Conservation (phyloP, 92 coral and sea anemone species). For the Diadumene lineata region DNA sequence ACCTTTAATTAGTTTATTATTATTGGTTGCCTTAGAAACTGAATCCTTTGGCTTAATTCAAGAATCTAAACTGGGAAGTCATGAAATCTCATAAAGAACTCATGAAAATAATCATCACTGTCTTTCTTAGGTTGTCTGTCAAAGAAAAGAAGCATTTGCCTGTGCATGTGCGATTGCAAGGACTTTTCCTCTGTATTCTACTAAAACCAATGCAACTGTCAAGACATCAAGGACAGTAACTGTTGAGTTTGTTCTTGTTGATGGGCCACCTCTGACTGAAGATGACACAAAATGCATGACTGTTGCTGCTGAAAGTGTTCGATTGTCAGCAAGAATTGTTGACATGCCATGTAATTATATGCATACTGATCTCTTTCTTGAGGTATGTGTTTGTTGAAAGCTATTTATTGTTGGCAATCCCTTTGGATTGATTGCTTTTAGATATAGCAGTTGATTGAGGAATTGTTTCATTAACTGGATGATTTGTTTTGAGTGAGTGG, state of each 20-base stretch:
- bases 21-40: no score
- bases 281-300: constrained; percentile 76
- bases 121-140: constrained; percentile 88
- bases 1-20: no score
- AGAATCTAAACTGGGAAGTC: no score
- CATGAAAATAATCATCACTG: no score
- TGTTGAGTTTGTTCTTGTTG: constrained; percentile 80
- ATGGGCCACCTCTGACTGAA: constrained; percentile 61
- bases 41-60: no score
- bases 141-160: constrained; percentile 79
- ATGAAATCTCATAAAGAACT: no score
- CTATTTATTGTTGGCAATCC: no score
- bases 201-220: constrained; percentile 47
- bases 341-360: constrained; percentile 90
- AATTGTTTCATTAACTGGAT: neutral
- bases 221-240: constrained; percentile 60
- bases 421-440: neutral
- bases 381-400: no score
- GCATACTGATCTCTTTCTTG: constrained; percentile 91
- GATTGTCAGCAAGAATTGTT: constrained; percentile 84
- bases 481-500: neutral
- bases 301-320: constrained; percentile 86
- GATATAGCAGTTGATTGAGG: neutral
- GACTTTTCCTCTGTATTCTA: constrained; percentile 78
- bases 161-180: constrained; percentile 93